Evolutionary conservation across 2,113 vertebrate species (phyloP), one percentile per base, ranked within the genome.

Genomic region (Gopherus flavomarginatus): DNA sequence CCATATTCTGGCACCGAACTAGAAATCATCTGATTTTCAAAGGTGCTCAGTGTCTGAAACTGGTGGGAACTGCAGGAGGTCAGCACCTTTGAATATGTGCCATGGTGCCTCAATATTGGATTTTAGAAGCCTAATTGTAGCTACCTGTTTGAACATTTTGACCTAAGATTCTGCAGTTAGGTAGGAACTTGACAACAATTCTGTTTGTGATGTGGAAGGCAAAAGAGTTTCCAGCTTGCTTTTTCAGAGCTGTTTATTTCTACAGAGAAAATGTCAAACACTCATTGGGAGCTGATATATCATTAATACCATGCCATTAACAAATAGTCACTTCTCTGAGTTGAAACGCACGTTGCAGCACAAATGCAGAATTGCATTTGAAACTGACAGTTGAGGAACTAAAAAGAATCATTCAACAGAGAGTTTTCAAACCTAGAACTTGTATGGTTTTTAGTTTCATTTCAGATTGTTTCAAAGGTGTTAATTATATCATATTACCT

Each of bases 21-120:
- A 26, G 53, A 81, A 26, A 47, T 27, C 62, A 5, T 1, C 9
- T n/a, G 31, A 54, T 52, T 82, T 90, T 90, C 53, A 14, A 88
- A 85, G 86, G 38, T 16, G 79, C 0, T 38, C 35, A 54, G 21
- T 53, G 5, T 22, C 38, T 80, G 31, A 42, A 26, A 89, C 44
- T 54, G 22, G 42, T 26, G 21, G n/a, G n/a, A 38, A 38, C 2
- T 72, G 35, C n/a, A 10, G 27, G 11, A 82, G 11, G 22, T 75
- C 31, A 47, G 1, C 65, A 27, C 14, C 11, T 57, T 84, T 53
- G 26, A 4, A 90, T 10, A 8, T 85, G 59, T 52, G 29, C 19
- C 29, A 35, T 16, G 52, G 42, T 6, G 21, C 22, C 53, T 88
- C 11, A 83, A 42, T 8, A 59, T 2, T 44, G 0, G 2, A 0